Evolutionary conservation across 2,888 invertebrate species (phyloP), one percentile per base, ranked within the genome.

Genomic region (Xestia ashworthii): DNA sequence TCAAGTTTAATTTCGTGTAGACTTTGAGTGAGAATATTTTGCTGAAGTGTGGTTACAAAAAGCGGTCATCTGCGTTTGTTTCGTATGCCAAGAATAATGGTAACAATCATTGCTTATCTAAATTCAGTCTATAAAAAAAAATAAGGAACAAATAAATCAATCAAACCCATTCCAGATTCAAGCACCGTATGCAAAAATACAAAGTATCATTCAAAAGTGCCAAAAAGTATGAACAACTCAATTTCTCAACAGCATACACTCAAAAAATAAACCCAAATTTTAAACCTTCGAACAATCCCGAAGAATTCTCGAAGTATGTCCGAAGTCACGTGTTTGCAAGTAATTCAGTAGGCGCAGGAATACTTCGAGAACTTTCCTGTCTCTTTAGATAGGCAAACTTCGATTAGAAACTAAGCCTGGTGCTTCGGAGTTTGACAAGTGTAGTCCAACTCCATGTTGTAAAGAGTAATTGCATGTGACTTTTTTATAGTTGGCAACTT

Each of bases 341-440:
- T 88, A 83, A 88, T 87, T 88, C 83, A 80, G 89, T 87, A 87
- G 83, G 88, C 86, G 66, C 82, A 84, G 80, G 82, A 88, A 86
- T 85, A 85, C 86, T 88, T 88, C 73, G 75, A 41, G 38, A 86
- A 89, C 78, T 88, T 88, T 81, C 81, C 65, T 80, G 87, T 85
- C 87, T 81, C 81, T 83, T 86, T 84, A 81, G 86, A 88, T 89
- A 88, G 90, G 84, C 84, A 86, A 90, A 90, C 85, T 90, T 90
- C 88, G 89, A 90, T 90, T 90, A 87, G 87, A 82, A 87, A 89
- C 89, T 88, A 86, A 90, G 86, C 86, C 84, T 74, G 74, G 74
- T 76, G 81, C 80, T 84, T 84, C 71, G 38, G 73, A 89, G 87
- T 90, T 87, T 84, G 89, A 87, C 88, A 89, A 90, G 88, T 88